Base-by-base conservation (phyloP, 2,113 vertebrate genomes). In the Apteryx owenii region DNA sequence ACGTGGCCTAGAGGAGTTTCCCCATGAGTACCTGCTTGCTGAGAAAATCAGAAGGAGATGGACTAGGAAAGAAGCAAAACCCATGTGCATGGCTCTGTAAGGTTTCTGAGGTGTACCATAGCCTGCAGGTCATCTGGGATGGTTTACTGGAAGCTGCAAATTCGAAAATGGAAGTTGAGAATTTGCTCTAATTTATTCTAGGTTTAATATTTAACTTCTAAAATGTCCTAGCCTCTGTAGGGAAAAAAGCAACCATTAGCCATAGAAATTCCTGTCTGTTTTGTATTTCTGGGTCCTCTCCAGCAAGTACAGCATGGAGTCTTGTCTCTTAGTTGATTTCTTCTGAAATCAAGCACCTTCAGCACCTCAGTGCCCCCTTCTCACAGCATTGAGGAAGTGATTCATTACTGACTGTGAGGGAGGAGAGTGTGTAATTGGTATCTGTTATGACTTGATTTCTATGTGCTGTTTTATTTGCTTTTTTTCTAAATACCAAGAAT, bases 371-470 rank as follows among this genome's bases (percentile, higher is more conserved):
- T 83, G 31, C 15, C 75, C 36, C 54, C 88, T 93, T 88, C 62
- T 89, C 64, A 73, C 50, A 76, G 75, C 12, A 29, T 66, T 0
- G 0, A 82, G 91, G 81, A 91, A 88, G 66, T 95, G 93, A 95
- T 93, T 97, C 72, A 91, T 88, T 90, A 75, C 76, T 83, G 64
- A 68, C 61, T 81, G 68, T 58, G 79, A 89, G 76, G 81, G 54
- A 81, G 58, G 79, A 53, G 40, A 33, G 64, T 65, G 33, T 82
- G 68, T 69, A 46, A 51, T 71, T 8, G 23, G 81, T 81, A 68
- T 88, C 87, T 95, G 94, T 84, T 93, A 50, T 38, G 38, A 91
- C 64, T 96, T 89, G 81, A 81, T 88, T 94, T 75, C 54, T 60
- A 53, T 68, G 12, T 75, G 71, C 75, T 91, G 46, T 51, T 88